phyloP scores from a whole-genome alignment of 2,113 vertebrate genomes.

The Gracilinanus agilis region DNA sequence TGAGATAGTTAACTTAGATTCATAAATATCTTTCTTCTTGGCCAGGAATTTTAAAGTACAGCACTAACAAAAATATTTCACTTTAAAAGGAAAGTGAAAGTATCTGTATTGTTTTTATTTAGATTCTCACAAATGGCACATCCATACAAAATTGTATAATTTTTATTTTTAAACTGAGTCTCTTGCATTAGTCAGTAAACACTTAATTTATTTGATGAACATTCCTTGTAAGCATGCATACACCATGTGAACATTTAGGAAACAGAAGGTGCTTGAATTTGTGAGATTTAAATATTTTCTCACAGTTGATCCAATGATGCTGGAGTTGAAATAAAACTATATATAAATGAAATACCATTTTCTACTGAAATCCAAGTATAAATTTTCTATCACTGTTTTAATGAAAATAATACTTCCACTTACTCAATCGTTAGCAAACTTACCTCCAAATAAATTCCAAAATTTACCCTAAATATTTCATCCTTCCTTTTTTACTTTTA shows the following conservation, averaged over 20 bases:
- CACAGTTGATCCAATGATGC: conserved; percentile 74
- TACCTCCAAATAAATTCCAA: conserved; percentile 28
- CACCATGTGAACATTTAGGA: conserved; percentile 66
- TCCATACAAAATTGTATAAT: conserved; percentile 28
- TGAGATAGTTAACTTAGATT: conserved; percentile 49
- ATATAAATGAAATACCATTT: conserved; percentile 66
- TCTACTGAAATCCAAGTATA: conserved; percentile 57
- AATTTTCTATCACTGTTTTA: conserved; percentile 67
- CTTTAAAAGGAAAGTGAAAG: conserved; percentile 65
- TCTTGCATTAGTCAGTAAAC: conserved; percentile 73
- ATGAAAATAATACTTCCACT: conserved; percentile 26
- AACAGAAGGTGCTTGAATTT: conserved; percentile 77
- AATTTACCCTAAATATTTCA: conserved; percentile 3
- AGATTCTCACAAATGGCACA: conserved; percentile 33
- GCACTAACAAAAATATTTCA: conserved; percentile 56
- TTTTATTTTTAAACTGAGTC: conserved; percentile 72
- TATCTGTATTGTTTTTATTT: conserved; percentile 64
- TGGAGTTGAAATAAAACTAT: conserved; percentile 73
- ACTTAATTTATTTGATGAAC: conserved; percentile 70
- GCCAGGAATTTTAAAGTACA: conserved; percentile 66
- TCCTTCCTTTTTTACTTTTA: conserved; percentile 30
- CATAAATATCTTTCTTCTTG: conserved; percentile 49
- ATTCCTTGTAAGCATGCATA: conserved; percentile 60
- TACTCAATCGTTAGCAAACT: conserved; percentile 13
- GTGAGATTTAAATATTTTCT: conserved; percentile 79